A percentile compares a stretch with the other conserved stretches of the same genome.
Conservation (phyloP, 2,888 invertebrate species). For the Spilosoma lubricipeda region DNA sequence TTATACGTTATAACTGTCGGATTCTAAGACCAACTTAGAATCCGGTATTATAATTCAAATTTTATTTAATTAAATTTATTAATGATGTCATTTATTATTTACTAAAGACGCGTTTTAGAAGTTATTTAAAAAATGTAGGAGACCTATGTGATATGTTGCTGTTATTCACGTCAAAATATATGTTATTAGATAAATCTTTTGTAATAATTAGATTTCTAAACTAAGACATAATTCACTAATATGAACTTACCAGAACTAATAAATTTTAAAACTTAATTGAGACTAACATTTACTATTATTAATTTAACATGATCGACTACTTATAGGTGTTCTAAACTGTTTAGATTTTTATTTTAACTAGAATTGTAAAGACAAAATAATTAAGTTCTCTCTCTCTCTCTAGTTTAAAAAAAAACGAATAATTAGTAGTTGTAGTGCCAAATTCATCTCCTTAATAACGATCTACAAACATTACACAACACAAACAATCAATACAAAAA, state of each 20-base stretch:
- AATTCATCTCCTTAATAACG: conserved; percentile 25
- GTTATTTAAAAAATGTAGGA: not conserved
- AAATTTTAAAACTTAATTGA: not conserved
- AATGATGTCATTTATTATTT: not conserved
- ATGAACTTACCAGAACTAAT: not conserved
- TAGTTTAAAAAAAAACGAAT: conserved; percentile 31
- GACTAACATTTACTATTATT: not conserved
- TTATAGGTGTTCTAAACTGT: not conserved
- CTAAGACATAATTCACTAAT: not conserved
- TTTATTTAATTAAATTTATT: not conserved
- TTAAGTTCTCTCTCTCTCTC: no score
- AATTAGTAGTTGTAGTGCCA: conserved; percentile 19
- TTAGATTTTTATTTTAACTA: not conserved
- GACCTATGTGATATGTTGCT: not conserved
- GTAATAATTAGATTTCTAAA: not conserved
- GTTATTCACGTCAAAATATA: not conserved
- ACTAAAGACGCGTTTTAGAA: not conserved
- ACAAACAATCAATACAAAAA: conserved; percentile 50
- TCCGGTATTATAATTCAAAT: not conserved
- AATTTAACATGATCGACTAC: not conserved
- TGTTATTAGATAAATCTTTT: not conserved
- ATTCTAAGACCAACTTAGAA: not conserved
- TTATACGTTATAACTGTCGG: no score
- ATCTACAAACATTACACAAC: conserved; percentile 54
- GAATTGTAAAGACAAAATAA: not conserved